Conservation (phyloP, 2,888 invertebrate species). For the Metacarcinus magister region DNA sequence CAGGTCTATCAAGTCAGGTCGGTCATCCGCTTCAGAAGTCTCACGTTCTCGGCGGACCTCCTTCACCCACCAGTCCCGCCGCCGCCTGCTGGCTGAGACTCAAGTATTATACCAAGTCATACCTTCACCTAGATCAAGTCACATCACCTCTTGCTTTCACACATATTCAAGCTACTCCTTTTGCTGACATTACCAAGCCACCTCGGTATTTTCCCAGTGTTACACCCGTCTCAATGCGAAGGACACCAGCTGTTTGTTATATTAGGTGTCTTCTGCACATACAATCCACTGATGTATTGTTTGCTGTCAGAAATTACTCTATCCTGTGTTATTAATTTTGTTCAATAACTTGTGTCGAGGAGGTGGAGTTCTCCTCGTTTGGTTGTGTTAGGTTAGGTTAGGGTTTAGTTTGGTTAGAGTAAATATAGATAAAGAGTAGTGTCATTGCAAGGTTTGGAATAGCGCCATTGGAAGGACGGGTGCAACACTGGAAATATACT, state of each 20-base stretch:
- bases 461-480: no score
- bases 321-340: no score
- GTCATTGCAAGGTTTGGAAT: no score
- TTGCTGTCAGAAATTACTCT: no score
- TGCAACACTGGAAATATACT: no score
- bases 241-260: no score
- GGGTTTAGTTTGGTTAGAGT: not conserved
- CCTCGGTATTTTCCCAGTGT: no score
- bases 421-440: no score
- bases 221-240: no score
- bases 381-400: not conserved
- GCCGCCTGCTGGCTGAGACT: constrained; percentile 65
- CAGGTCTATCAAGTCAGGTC: constrained; percentile 78
- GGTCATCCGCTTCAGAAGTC: constrained; percentile 75
- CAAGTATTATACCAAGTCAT: constrained; percentile 46
- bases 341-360: no score
- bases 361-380: not conserved
- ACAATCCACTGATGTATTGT: no score
- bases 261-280: no score
- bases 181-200: not conserved
- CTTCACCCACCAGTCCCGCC: constrained; percentile 66
- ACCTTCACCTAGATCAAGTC: not conserved
- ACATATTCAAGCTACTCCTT: not conserved
- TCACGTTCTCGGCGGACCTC: constrained; percentile 69
- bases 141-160: not conserved